phyloP scores from a whole-genome alignment of 37 sponge, comb jelly and placozoan genomes.

The Oscarella lobularis region DNA sequence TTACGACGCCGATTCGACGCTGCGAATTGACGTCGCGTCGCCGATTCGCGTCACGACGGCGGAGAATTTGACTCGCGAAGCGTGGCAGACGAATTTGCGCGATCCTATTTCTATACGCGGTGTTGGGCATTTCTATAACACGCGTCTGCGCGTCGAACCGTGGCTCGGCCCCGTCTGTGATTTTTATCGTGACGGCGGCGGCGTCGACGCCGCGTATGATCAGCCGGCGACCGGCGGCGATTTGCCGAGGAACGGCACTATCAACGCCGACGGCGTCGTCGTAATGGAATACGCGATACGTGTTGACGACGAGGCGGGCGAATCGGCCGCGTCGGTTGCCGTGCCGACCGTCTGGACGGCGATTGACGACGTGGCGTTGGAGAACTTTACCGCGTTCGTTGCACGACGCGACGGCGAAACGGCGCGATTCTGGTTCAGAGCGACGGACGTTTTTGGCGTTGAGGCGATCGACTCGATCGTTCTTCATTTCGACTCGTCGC shows the following conservation, averaged over 20 bases:
- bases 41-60: conserved; percentile 35
- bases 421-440: conserved; percentile 53
- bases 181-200: conserved; percentile 3
- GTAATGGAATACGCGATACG: conserved; percentile 19
- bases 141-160: conserved; percentile 22
- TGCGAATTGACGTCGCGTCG: conserved; percentile 15
- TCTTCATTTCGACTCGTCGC: conserved; percentile 52
- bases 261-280: conserved; percentile 47
- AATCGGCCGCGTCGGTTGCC: conserved; percentile 12
- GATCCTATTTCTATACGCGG: conserved; percentile 25
- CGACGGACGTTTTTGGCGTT: conserved; percentile 21
- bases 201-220: conserved; percentile 27
- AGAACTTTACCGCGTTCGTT: conserved; percentile 9
- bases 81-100: conserved; percentile 46
- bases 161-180: conserved; percentile 48
- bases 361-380: conserved; percentile 31
- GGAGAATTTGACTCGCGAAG: conserved; percentile 17
- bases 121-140: conserved; percentile 62
- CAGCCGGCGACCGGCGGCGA: conserved; percentile 32
- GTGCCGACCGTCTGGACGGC: conserved; percentile 7
- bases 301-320: conserved; percentile 31
- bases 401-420: conserved; percentile 39
- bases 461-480: conserved; percentile 23
- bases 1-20: conserved; percentile 27
- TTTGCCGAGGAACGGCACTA: conserved; percentile 37